These are phyloP conservation scores for Anser cygnoides DNA, from an alignment of 2,113 vertebrate species.

Conservation along the genomic window DNA sequence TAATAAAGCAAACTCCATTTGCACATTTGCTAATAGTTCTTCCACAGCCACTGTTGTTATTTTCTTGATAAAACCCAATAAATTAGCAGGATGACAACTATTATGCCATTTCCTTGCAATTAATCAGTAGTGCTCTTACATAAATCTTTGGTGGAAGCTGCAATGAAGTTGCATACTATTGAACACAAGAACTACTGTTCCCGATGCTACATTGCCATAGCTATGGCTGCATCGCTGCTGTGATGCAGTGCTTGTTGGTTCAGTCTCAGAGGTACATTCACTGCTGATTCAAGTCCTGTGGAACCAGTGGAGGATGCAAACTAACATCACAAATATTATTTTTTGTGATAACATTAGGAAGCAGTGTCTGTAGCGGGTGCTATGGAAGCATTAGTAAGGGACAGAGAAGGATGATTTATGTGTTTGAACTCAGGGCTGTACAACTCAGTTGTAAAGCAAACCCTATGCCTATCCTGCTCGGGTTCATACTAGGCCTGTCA, in stretches of 20 bases:
- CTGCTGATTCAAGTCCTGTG: not conserved
- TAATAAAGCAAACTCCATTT: conserved; percentile 13
- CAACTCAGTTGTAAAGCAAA: not conserved
- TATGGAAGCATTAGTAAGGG: not conserved
- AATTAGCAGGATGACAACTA: not conserved
- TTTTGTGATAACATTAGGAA: conserved; percentile 3
- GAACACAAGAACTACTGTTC: not conserved
- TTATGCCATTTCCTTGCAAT: not conserved
- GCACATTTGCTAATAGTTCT: not conserved
- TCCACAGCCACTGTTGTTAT: not conserved
- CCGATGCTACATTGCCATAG: accelerated
- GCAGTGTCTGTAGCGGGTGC: not conserved
- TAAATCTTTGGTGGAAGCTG: not conserved
- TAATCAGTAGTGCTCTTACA: not conserved
- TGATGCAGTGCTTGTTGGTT: not conserved
- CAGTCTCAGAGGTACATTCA: not conserved
- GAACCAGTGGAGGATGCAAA: not conserved
- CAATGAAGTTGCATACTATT: not conserved
- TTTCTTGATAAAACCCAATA: not conserved
- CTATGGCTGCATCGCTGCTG: not conserved
- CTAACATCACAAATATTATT: not conserved
- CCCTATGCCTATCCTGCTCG: not conserved
- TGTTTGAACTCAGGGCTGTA: not conserved
- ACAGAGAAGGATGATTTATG: not conserved
- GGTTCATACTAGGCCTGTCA: not conserved